Conservation (phyloP, 2,113 vertebrate species). For the Saguinus imperator region DNA sequence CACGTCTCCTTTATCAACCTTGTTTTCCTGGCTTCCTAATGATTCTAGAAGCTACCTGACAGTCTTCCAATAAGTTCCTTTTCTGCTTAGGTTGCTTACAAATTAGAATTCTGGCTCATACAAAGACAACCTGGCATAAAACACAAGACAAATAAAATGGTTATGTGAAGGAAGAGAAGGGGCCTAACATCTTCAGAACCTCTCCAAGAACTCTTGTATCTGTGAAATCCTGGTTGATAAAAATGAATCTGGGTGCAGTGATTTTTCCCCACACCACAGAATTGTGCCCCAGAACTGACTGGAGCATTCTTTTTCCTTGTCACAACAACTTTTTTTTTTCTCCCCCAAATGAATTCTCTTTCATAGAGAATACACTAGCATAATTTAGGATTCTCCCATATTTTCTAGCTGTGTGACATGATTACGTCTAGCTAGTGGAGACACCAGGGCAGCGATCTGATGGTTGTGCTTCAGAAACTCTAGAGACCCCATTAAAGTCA, state of each 20-base stretch:
- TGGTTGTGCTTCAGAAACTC: neutral
- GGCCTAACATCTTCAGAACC: neutral
- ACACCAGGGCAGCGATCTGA: neutral
- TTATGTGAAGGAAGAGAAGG: neutral
- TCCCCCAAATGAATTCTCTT: neutral
- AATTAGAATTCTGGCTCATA: conserved; percentile 26
- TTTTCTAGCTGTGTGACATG: neutral
- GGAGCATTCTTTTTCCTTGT: neutral
- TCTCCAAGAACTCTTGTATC: neutral
- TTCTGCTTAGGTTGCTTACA: conserved; percentile 34
- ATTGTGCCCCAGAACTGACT: neutral
- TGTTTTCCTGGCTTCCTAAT: neutral
- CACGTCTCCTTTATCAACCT: conserved; percentile 3
- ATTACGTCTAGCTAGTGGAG: neutral
- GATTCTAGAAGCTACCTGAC: conserved; percentile 22
- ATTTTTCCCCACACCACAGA: neutral
- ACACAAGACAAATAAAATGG: neutral
- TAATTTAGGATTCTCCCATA: neutral
- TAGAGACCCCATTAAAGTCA: neutral
- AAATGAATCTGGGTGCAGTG: neutral
- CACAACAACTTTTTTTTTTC: no score
- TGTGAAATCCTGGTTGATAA: neutral
- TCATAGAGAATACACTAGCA: neutral
- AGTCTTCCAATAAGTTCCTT: neutral
- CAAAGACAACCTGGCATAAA: neutral